phyloP scores from a whole-genome alignment of 2,797 vertebrate genomes.

The Takifugu ocellatus region DNA sequence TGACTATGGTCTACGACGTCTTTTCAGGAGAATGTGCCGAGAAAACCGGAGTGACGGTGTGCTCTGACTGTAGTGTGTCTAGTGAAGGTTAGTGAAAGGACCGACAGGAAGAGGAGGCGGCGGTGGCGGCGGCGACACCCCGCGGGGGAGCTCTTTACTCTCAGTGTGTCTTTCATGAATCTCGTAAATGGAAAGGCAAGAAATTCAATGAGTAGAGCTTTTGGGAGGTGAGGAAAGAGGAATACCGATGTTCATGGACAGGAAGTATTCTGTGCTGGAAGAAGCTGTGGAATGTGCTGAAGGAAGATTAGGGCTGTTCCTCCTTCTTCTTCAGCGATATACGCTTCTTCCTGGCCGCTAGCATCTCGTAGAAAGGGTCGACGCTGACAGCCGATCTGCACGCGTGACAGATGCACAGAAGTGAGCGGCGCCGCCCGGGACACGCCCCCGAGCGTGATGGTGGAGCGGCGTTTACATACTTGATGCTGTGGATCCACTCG shows the following conservation, averaged over 20 bases:
- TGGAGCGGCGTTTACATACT: conserved; percentile 64
- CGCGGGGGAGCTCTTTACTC: conserved; percentile 22
- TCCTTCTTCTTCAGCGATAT: conserved; percentile 96
- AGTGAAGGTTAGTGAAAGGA: conserved; percentile 12
- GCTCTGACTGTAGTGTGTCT: conserved; percentile 29
- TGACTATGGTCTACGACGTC: conserved; percentile 36
- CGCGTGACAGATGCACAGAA: conserved; percentile 14
- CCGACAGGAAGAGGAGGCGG: conserved; percentile 3
- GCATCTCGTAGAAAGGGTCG: conserved; percentile 95
- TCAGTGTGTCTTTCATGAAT: conserved; percentile 42
- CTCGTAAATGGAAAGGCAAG: conserved; percentile 41
- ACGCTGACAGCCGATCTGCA: conserved; percentile 89
- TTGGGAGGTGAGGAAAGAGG: conserved; percentile 8
- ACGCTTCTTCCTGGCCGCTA: conserved; percentile 90
- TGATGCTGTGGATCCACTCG: conserved; percentile 94
- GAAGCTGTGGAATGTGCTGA: conserved; percentile 22
- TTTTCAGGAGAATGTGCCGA: conserved; percentile 30
- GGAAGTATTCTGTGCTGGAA: conserved; percentile 30
- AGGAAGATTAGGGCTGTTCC: conserved; percentile 74
- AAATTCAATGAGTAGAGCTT: conserved; percentile 23
- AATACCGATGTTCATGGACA: conserved; percentile 14
- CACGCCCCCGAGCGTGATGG: too few relatives aligned
- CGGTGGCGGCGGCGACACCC: conserved; percentile 18
- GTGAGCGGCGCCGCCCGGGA: background rate
- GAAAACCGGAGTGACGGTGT: conserved; percentile 18